Evolutionary conservation across 2,797 vertebrate species (phyloP).

Genomic region (Hirundo rustica): DNA sequence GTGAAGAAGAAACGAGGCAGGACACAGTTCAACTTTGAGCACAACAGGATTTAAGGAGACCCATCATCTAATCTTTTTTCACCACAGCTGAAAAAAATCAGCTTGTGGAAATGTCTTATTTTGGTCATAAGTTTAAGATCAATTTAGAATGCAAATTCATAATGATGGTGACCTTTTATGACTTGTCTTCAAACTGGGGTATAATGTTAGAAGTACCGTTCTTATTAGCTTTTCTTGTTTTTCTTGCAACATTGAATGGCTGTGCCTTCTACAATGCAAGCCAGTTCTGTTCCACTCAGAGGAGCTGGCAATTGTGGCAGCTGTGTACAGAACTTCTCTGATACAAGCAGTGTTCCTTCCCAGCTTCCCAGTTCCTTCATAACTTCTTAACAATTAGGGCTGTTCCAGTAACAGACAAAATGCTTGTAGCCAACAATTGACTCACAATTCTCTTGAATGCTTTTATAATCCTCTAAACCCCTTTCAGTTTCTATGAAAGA

Average conservation of each 20-base stretch:
- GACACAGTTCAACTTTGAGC: background rate
- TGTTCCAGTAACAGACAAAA: conserved; percentile 2
- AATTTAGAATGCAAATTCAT: background rate
- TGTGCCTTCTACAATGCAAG: background rate
- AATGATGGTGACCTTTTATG: background rate
- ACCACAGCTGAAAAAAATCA: background rate
- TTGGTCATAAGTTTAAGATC: background rate
- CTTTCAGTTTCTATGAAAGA: background rate
- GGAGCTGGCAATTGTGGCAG: background rate
- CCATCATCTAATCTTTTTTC: background rate
- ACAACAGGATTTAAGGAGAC: background rate
- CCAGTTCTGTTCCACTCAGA: background rate
- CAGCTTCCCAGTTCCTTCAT: conserved; percentile 43
- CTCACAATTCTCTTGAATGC: conserved; percentile 9
- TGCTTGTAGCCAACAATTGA: background rate
- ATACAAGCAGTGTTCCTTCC: background rate
- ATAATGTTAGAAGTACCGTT: background rate
- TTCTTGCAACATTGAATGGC: background rate
- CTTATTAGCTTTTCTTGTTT: background rate
- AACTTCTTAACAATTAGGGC: conserved; percentile 25
- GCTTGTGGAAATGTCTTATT: background rate
- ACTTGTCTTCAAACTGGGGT: background rate
- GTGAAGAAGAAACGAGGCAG: background rate
- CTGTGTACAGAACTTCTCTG: background rate
- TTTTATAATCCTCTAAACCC: background rate